Base-by-base conservation (phyloP, 2,113 vertebrate species). In the Prochilodus magdalenae region DNA sequence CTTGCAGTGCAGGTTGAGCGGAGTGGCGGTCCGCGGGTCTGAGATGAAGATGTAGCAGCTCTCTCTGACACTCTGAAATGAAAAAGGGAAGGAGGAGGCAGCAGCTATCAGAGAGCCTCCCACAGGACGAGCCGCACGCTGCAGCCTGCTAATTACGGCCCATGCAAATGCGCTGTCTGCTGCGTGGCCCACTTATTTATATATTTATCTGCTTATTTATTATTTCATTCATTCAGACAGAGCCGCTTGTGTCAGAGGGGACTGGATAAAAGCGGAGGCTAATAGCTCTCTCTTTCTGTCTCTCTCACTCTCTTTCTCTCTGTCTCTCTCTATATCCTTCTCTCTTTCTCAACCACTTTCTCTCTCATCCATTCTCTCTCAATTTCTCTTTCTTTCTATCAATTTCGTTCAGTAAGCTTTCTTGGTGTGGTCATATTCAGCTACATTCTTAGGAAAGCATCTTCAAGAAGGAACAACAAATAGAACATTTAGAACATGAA, bases 11-110 rank as follows among this genome's bases (percentile, higher is more conserved):
- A 93, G 94, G 94, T 95, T 97, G 94, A 94, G 93, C 95, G 93
- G 94, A 96, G 95, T 93, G 94, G 93, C 14, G 24, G 95, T 89
- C 94, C 88, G 86, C 85, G 91, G 40, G 91, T 90, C 94, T 91
- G 94, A 93, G 96, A 99, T 98, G 96, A 98, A 99, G 97, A 98
- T 94, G 96, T 99, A 95, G 94, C 84, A 97, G 94, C 94, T 84
- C 91, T 86, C 87, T 94, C 95, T 97, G 96, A 98, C 95, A 96
- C 95, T 97, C 93, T 95, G 95, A 96, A 98, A 98, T 97, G 96
- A 97, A 95, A 94, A 91, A 93, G 96, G 96, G 95, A 96, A 97
- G 96, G 95, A 81, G 92, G 76, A 91, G 93, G 94, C 96, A 95
- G 96, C 94, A 93, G 96, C 97, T 97, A 96, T 96, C 96, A 96